A percentile compares a stretch with the other conserved stretches of the same genome.
phyloP scores from a whole-genome alignment of 1,140 invertebrate genomes.

The Drosophila persimilis region DNA sequence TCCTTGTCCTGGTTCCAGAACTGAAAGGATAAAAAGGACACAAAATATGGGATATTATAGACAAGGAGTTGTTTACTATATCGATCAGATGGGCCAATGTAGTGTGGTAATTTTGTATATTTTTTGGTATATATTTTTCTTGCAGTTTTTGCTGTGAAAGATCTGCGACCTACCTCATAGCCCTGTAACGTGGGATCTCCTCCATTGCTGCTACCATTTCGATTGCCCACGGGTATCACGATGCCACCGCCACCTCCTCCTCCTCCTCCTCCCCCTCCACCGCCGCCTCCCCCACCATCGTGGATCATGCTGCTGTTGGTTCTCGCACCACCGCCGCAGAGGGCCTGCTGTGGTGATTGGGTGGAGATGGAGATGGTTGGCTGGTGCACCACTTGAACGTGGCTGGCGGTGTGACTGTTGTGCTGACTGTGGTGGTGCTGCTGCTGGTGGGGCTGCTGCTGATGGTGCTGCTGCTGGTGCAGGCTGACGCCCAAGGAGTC shows the following conservation, averaged over 20 bases:
- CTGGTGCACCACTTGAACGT: slow-evolving; percentile 48
- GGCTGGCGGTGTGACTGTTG: slow-evolving; percentile 47
- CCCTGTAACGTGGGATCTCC: slow-evolving; percentile 79
- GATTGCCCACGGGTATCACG: slow-evolving; percentile 63
- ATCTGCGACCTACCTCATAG: slow-evolving; percentile 65
- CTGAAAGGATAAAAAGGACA: slow-evolving; percentile 59
- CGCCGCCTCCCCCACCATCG: slow-evolving; percentile 52
- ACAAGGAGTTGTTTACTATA: not conserved
- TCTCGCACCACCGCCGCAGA: slow-evolving; percentile 57
- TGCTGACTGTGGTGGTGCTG: slow-evolving; percentile 48
- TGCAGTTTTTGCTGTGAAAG: not conserved
- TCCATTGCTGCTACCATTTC: slow-evolving; percentile 67
- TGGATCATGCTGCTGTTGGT: slow-evolving; percentile 67
- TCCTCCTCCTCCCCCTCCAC: slow-evolving; percentile 23
- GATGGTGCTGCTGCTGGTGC: slow-evolving; percentile 50
- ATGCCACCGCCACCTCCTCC: slow-evolving; percentile 38
- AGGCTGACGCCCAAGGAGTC: slow-evolving; percentile 45
- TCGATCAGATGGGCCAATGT: not conserved
- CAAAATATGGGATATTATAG: no score
- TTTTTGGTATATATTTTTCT: no score
- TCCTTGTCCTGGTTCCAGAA: slow-evolving; percentile 90
- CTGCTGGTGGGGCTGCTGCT: slow-evolving; percentile 45
- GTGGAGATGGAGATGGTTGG: slow-evolving; percentile 18
- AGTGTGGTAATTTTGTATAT: no score
- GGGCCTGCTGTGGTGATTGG: slow-evolving; percentile 51